Percentiles rank a stretch among this genome's conserved stretches.
phyloP scores from a whole-genome alignment of 2,797 vertebrate genomes.

The Etheostoma perlongum region DNA sequence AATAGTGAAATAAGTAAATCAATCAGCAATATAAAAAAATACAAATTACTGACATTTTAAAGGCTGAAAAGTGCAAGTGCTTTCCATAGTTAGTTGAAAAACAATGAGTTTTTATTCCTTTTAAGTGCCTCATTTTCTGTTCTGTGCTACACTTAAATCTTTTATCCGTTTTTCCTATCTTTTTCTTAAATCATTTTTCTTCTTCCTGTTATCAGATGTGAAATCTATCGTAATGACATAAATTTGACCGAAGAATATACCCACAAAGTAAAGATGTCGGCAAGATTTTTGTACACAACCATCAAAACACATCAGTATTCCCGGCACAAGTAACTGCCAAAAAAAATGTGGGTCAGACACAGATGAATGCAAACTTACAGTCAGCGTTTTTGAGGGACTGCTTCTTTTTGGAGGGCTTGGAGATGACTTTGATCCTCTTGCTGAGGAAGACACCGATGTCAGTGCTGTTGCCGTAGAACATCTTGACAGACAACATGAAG shows the following conservation, averaged over 20 bases:
- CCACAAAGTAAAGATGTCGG: background rate
- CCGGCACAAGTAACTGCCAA: background rate
- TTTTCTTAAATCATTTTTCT: background rate
- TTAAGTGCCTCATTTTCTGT: background rate
- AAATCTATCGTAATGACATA: no score
- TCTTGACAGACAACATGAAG: constrained; percentile 99
- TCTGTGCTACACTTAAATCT: background rate
- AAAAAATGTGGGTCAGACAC: background rate
- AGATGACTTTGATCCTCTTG: constrained; percentile 99
- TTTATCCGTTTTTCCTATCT: background rate
- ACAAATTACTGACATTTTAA: no score
- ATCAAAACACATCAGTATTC: background rate
- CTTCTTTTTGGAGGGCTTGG: constrained; percentile 99
- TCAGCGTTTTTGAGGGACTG: constrained; percentile 99
- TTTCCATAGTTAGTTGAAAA: background rate
- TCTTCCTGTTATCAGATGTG: background rate
- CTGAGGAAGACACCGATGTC: constrained; percentile 99
- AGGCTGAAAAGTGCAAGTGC: background rate
- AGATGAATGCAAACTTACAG: constrained; percentile 82
- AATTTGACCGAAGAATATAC: background rate
- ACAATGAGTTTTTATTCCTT: background rate
- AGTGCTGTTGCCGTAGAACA: constrained; percentile 98
- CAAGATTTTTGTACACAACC: background rate
- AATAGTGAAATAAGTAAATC: background rate
- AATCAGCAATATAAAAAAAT: no score